Conservation (phyloP, 2,113 vertebrate species). For the Hippocampus abdominalis region DNA sequence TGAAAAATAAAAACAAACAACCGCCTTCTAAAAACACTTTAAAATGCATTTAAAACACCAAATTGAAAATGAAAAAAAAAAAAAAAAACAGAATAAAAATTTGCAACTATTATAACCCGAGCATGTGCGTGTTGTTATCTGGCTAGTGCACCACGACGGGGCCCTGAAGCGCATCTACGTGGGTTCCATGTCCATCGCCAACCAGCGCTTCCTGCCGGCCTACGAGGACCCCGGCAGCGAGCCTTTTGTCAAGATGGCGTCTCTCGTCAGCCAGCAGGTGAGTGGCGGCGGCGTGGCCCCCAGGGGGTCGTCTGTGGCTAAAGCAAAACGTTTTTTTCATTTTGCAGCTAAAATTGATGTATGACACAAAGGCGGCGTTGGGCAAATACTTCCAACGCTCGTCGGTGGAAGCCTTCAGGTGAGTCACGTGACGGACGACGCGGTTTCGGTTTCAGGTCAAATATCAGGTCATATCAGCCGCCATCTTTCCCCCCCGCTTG, state of each 20-base stretch:
- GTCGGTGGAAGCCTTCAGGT: constrained; percentile 74
- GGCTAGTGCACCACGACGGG: constrained; percentile 46
- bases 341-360: constrained; percentile 69
- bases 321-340: constrained; percentile 1
- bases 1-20: too few relatives aligned
- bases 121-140: not conserved
- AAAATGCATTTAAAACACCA: too few relatives aligned
- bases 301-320: not conserved
- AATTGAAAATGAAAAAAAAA: too few relatives aligned
- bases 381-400: constrained; percentile 50
- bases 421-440: not conserved
- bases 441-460: not conserved
- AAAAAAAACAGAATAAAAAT: too few relatives aligned
- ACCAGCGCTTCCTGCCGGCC: constrained; percentile 25
- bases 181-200: constrained; percentile 61
- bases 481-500: not conserved
- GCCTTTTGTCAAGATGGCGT: constrained; percentile 49
- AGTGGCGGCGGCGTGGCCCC: not conserved
- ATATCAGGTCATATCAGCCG: not conserved
- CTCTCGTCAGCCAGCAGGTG: constrained; percentile 55
- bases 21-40: too few relatives aligned
- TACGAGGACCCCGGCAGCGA: constrained; percentile 56
- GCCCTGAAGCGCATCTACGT: constrained; percentile 48
- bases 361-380: constrained; percentile 45
- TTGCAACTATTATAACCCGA: too few relatives aligned